Conservation (phyloP, 2,888 invertebrate genomes). For the Oscheius sp. region DNA sequence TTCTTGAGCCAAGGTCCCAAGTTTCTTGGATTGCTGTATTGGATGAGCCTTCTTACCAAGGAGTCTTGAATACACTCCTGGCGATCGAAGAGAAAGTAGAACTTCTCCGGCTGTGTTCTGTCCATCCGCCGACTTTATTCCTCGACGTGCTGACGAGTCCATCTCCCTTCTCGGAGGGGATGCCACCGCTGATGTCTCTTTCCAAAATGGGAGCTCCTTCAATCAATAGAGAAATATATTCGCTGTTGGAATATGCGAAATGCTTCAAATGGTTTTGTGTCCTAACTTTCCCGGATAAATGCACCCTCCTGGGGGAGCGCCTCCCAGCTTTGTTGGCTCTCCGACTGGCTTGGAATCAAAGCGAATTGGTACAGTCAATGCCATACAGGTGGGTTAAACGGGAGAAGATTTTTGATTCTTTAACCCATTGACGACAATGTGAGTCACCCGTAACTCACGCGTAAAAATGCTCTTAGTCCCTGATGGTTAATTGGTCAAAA, state of each 20-base stretch:
- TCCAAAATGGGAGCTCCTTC: not conserved
- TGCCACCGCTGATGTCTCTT: not conserved
- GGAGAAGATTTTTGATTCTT: too few relatives aligned
- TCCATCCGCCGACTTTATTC: not conserved
- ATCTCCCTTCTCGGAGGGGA: not conserved
- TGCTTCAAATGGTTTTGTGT: not conserved
- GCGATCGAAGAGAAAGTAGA: not conserved
- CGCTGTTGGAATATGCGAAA: not conserved
- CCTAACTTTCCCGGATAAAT: not conserved
- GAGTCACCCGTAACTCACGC: too few relatives aligned
- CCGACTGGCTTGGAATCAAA: not conserved
- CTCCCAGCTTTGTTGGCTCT: not conserved
- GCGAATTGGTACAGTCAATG: too few relatives aligned
- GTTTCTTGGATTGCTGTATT: too few relatives aligned
- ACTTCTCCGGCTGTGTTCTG: not conserved
- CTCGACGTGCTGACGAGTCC: not conserved
- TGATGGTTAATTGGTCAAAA: too few relatives aligned
- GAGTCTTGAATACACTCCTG: too few relatives aligned
- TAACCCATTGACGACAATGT: too few relatives aligned
- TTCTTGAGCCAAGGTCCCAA: too few relatives aligned
- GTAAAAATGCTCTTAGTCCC: too few relatives aligned
- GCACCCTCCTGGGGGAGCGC: not conserved
- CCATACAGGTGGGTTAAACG: too few relatives aligned
- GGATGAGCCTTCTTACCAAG: too few relatives aligned
- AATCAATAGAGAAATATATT: not conserved